A percentile compares a stretch with the other conserved stretches of the same genome.
Conservation (phyloP, 2,797 vertebrate species). For the Sebastes goodei region DNA sequence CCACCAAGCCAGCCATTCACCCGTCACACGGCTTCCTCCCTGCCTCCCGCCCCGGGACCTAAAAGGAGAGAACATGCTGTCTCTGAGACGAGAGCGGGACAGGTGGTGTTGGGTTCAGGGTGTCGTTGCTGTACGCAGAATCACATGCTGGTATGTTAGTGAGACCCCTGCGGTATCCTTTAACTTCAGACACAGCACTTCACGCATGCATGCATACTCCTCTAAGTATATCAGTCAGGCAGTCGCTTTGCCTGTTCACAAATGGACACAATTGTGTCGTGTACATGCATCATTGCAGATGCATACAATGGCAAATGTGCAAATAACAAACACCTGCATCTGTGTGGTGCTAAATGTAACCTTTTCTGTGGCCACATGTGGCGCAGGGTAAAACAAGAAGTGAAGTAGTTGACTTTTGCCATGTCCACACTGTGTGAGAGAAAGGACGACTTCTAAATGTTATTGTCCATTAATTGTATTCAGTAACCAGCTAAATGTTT, state of each 20-base stretch:
- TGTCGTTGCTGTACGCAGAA: conserved; percentile 71
- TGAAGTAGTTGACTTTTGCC: background rate
- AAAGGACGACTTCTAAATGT: background rate
- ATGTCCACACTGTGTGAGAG: background rate
- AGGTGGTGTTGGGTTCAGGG: conserved; percentile 84
- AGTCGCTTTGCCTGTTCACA: background rate
- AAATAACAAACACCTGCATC: conserved; percentile 30
- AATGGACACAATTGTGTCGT: background rate
- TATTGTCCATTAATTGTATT: no score
- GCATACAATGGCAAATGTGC: background rate
- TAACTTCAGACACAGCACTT: conserved; percentile 82
- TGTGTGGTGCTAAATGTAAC: conserved; percentile 26
- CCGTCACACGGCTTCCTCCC: conserved; percentile 38
- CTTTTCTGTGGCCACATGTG: conserved; percentile 9
- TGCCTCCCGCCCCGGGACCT: conserved; percentile 74
- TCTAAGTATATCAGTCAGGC: conserved; percentile 28
- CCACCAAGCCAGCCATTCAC: conserved; percentile 41
- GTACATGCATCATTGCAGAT: background rate
- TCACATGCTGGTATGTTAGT: conserved; percentile 67
- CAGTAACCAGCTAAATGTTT: background rate
- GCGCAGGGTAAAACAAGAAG: background rate
- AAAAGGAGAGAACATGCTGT: conserved; percentile 89
- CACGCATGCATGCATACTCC: conserved; percentile 53
- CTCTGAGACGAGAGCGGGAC: conserved; percentile 86
- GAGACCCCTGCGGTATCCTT: conserved; percentile 72